Evolutionary conservation across 2,888 invertebrate species (phyloP).

Genomic region (Baccha elongata): DNA sequence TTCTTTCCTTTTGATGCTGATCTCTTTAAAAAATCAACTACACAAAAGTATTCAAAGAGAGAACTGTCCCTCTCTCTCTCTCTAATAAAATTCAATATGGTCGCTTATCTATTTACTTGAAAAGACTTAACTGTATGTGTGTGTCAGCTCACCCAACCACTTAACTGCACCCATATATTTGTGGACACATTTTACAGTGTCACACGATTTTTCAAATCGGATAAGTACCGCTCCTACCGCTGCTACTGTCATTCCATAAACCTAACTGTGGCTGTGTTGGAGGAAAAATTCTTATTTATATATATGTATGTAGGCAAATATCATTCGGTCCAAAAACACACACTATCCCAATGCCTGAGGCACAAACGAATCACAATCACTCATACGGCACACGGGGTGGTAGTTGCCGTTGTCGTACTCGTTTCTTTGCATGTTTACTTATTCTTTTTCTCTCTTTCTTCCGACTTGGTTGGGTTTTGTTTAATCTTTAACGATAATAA

Average conservation of each 20-base stretch:
- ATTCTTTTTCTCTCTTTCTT: slow-evolving; percentile 58
- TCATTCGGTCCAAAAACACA: slow-evolving; percentile 16
- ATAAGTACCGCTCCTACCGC: slow-evolving; percentile 60
- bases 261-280: slow-evolving; percentile 28
- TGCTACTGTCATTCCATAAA: slow-evolving; percentile 10
- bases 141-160: slow-evolving; percentile 42
- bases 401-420: slow-evolving; percentile 57
- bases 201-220: slow-evolving; percentile 74
- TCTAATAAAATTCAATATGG: slow-evolving; percentile 3
- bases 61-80: neutral
- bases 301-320: slow-evolving; percentile 25
- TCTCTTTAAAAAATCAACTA: neutral
- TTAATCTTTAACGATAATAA: slow-evolving; percentile 27
- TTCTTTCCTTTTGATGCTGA: neutral
- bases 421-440: slow-evolving; percentile 60
- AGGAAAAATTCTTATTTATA: slow-evolving; percentile 40
- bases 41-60: neutral
- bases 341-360: slow-evolving; percentile 50
- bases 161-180: slow-evolving; percentile 55
- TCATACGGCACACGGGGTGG: slow-evolving; percentile 73
- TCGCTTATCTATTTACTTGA: slow-evolving; percentile 15
- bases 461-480: slow-evolving; percentile 2
- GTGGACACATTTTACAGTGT: slow-evolving; percentile 76
- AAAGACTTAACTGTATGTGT: slow-evolving; percentile 6
- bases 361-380: slow-evolving; percentile 73